Percentiles rank a stretch among this genome's conserved stretches.
phyloP scores from a whole-genome alignment of 1,140 invertebrate genomes.

The Ylistrum balloti region DNA sequence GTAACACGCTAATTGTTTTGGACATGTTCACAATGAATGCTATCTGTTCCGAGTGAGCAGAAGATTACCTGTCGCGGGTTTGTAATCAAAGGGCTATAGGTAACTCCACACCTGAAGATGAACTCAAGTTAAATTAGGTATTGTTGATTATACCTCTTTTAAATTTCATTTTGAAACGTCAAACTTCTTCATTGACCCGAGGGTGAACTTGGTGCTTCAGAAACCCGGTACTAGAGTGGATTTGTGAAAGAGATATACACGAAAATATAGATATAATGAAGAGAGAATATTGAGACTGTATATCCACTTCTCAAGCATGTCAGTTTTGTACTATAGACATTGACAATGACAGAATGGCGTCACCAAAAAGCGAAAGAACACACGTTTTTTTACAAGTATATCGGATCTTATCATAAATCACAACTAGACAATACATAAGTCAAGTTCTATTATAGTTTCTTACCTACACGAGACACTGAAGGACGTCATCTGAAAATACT shows the following conservation, averaged over 20 bases:
- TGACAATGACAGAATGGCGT: slow-evolving; percentile 15
- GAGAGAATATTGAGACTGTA: not conserved
- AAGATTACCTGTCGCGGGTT: slow-evolving; percentile 17
- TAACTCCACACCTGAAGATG: slow-evolving; percentile 25
- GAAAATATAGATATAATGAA: not conserved
- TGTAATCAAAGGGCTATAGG: not conserved
- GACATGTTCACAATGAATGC: not conserved
- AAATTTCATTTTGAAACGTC: slow-evolving; percentile 36
- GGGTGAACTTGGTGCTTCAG: slow-evolving; percentile 22
- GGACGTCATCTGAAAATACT: not conserved
- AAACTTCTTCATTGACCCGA: not conserved
- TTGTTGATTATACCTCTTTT: not conserved
- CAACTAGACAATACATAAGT: not conserved
- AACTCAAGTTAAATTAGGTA: not conserved
- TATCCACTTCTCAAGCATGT: not conserved
- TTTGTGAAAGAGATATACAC: slow-evolving; percentile 18
- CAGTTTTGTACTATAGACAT: not conserved
- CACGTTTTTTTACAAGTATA: not conserved
- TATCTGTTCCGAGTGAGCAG: not conserved
- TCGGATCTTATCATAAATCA: not conserved
- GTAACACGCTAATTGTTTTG: slow-evolving; percentile 6
- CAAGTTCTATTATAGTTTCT: slow-evolving; percentile 16
- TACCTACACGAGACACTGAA: slow-evolving; percentile 11
- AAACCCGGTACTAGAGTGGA: not conserved
- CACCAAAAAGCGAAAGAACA: not conserved